phyloP scores from a whole-genome alignment of 2,113 vertebrate species.

The Malurus cyaneus region DNA sequence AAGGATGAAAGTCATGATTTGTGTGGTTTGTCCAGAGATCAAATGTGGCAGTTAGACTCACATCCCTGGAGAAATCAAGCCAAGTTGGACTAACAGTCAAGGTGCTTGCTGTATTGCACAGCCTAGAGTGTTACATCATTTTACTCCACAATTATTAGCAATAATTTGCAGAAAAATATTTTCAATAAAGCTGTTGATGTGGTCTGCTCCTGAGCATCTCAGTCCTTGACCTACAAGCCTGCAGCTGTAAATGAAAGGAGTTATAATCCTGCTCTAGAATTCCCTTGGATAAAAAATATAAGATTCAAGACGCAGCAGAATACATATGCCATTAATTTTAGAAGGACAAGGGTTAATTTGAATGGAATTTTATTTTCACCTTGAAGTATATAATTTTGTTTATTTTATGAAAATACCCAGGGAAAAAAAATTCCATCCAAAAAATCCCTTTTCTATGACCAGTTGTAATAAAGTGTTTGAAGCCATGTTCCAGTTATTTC shows the following conservation, averaged over 20 bases:
- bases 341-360: background rate
- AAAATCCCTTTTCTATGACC: accelerated
- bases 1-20: background rate
- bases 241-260: background rate
- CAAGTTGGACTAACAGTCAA: background rate
- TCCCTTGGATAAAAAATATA: background rate
- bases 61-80: background rate
- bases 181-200: background rate
- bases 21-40: background rate
- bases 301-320: background rate
- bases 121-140: background rate
- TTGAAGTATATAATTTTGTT: background rate
- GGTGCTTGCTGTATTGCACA: background rate
- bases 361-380: background rate
- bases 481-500: background rate
- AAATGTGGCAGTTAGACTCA: background rate
- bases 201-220: background rate
- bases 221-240: background rate
- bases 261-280: background rate
- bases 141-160: background rate
- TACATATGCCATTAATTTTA: background rate
- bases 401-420: background rate
- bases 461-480: background rate
- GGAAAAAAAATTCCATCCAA: background rate
- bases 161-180: background rate